Base-by-base conservation (phyloP, 2,888 invertebrate species). In the Uloborus plumipes region DNA sequence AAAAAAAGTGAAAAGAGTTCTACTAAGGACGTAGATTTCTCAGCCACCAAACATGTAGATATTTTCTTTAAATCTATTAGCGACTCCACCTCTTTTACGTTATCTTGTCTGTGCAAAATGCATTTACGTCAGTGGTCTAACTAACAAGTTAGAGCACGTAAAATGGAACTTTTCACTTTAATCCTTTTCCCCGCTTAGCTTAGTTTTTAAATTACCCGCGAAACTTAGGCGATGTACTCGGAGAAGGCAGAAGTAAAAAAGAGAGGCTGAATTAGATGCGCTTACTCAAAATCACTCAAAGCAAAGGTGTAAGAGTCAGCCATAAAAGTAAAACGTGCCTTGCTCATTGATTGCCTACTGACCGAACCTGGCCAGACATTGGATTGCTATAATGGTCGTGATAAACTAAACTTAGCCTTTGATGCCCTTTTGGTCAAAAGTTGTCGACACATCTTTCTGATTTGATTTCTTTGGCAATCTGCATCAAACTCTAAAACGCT, bases 211-310 rank as follows among this genome's bases (percentile, higher is more conserved):
- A 79, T 79, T 62, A 67, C 73, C 79, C 67, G 73, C 47, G 67
- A 79, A 79, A 79, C 61, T 79, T 79, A 70, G 58, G 64, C 49
- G 31, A 78, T 65, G 58, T 59, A 72, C 66, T 79, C 79, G 79
- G 66, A n/a, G n/a, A 66, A 79, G 73, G 58, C 39, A 49, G 39
- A 53, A 49, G 53, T 20, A 62, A 61, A 73, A 72, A 79, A 73
- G 50, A 53, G n/a, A 39, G 47, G 53, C 59, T n/a, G 72, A 79
- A 79, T 79, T 72, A 79, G 79, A 79, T 79, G 50, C 79, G 66
- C 79, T 79, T 79, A 79, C 79, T 79, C 79, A 79, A 79, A 79
- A 79, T 79, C 79, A 79, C 79, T 79, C 79, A 79, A 73, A 67
- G 79, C 72, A 61, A 39, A 62, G 73, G 72, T 79, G 79, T 79